Conservation (phyloP, 1,140 invertebrate genomes). For the Ceratina calcarata region DNA sequence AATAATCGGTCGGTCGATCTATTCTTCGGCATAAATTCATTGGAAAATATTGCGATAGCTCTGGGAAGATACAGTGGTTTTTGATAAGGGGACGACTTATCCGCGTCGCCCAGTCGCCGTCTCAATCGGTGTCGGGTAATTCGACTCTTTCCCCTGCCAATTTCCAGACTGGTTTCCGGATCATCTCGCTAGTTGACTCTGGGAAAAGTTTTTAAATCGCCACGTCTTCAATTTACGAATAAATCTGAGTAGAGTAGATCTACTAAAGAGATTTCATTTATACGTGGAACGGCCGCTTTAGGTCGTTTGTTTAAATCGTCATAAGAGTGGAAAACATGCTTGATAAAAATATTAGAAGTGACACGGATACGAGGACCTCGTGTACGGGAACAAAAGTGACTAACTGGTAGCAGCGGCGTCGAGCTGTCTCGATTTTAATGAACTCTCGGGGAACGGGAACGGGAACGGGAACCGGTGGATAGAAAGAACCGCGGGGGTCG, state of each 20-base stretch:
- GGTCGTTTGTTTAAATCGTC: no score
- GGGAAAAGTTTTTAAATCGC: conserved; percentile 9
- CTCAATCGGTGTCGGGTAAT: conserved; percentile 17
- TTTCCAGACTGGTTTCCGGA: not conserved
- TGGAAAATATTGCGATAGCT: conserved; percentile 9
- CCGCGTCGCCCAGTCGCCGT: not conserved
- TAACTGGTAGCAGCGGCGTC: not conserved
- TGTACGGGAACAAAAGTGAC: not conserved
- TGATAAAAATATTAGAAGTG: no score
- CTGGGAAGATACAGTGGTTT: conserved; percentile 10
- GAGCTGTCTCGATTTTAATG: not conserved
- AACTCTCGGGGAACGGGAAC: not conserved
- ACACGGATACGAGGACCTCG: no score
- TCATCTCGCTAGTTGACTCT: not conserved
- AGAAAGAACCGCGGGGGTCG: not conserved
- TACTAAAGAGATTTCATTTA: no score
- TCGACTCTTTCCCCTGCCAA: conserved; percentile 8
- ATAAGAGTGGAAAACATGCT: no score
- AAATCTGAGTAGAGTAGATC: no score
- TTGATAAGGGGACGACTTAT: conserved; percentile 24
- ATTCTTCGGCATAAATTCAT: conserved; percentile 8
- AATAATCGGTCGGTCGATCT: not conserved
- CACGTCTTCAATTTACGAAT: conserved; percentile 8
- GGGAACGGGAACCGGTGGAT: not conserved
- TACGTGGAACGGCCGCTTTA: no score